These are phyloP conservation scores for Micromys minutus DNA, from an alignment of 2,113 vertebrate genomes.

Conservation along the genomic window DNA sequence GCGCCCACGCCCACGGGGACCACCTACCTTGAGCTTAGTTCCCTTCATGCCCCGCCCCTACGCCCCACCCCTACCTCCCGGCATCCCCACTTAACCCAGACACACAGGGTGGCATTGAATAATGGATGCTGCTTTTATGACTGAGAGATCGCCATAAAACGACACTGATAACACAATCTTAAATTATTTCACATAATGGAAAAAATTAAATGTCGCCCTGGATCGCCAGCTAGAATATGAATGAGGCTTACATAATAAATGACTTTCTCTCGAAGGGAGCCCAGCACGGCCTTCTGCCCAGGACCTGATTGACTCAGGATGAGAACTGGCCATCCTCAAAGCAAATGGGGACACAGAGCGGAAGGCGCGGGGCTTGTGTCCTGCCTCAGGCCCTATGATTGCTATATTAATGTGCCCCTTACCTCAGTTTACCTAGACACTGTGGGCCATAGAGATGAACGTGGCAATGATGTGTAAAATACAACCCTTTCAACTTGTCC, in stretches of 20 bases:
- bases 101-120: slow-evolving; percentile 32
- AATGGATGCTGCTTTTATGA: slow-evolving; percentile 69
- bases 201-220: slow-evolving; percentile 60
- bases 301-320: background rate
- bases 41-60: background rate
- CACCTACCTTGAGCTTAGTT: background rate
- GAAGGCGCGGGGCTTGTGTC: background rate
- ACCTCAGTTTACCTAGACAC: background rate
- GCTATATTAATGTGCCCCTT: background rate
- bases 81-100: slow-evolving; percentile 55
- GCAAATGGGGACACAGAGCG: background rate
- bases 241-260: slow-evolving; percentile 60
- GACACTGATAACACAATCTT: slow-evolving; percentile 42
- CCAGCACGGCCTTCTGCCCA: background rate
- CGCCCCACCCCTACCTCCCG: background rate
- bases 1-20: background rate
- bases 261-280: background rate
- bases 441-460: background rate
- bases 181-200: slow-evolving; percentile 73
- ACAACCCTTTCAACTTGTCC: background rate
- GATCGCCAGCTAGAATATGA: slow-evolving; percentile 58
- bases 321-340: background rate
- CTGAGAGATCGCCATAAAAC: slow-evolving; percentile 52
- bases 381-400: background rate
- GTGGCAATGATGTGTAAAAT: background rate